phyloP scores from a whole-genome alignment of 2,797 vertebrate genomes.

The Sebastes nivosus region DNA sequence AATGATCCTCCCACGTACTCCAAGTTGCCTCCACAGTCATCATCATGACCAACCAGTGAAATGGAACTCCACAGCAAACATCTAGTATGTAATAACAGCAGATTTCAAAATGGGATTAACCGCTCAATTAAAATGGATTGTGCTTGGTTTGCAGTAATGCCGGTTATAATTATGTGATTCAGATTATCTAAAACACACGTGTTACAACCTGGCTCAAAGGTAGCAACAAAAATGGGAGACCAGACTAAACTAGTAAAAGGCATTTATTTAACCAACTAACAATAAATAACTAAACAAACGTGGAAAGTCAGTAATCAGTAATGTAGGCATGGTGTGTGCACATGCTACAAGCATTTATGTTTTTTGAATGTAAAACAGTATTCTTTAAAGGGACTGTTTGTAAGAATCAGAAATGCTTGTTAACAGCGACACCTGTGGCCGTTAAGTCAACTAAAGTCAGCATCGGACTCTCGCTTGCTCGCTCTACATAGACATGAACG shows the following conservation, averaged over 20 bases:
- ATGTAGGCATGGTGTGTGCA: background rate
- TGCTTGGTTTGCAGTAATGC: background rate
- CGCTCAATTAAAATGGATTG: slow-evolving; percentile 11
- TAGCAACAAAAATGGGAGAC: too few species aligned
- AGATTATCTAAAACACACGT: background rate
- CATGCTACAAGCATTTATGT: background rate
- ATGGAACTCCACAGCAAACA: slow-evolving; percentile 21
- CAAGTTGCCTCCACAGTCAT: slow-evolving; percentile 20
- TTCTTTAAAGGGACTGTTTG: background rate
- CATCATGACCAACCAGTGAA: slow-evolving; percentile 11
- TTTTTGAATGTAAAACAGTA: background rate
- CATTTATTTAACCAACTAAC: too few species aligned
- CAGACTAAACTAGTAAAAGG: too few species aligned
- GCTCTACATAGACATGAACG: too few species aligned
- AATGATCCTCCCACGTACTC: slow-evolving; percentile 22
- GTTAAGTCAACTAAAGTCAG: too few species aligned
- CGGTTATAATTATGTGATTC: background rate
- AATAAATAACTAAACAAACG: too few species aligned
- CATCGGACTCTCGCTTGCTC: too few species aligned
- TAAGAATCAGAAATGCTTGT: too few species aligned
- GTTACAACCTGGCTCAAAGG: background rate
- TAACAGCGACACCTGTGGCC: too few species aligned
- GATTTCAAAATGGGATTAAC: slow-evolving; percentile 24
- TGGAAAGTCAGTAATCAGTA: too few species aligned
- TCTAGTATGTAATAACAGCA: slow-evolving; percentile 7